These are phyloP conservation scores for Pelecanoides urinatrix DNA, from an alignment of 2,113 vertebrate genomes.

Conservation along the genomic window DNA sequence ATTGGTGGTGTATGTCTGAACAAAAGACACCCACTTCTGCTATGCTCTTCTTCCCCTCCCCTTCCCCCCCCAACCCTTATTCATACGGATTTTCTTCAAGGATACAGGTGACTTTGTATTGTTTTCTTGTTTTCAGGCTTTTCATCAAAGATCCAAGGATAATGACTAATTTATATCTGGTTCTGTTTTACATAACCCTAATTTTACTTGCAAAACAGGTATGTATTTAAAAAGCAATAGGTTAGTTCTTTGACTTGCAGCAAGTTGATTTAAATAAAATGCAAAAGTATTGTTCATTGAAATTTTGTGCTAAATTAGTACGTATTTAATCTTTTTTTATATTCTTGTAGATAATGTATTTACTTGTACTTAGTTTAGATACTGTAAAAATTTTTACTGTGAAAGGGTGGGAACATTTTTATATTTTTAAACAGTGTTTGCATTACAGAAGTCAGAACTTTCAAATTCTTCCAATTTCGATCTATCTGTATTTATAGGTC, in stretches of 20 bases:
- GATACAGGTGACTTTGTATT: background rate
- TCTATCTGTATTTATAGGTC: background rate
- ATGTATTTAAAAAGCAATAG: background rate
- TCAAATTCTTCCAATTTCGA: background rate
- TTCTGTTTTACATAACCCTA: conserved; percentile 88
- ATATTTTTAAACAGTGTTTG: background rate
- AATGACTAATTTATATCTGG: conserved; percentile 88
- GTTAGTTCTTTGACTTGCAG: background rate
- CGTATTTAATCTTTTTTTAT: background rate
- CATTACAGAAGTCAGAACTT: background rate
- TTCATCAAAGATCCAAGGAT: conserved; percentile 76
- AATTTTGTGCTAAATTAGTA: background rate
- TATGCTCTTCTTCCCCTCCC: background rate
- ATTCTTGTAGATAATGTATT: background rate
- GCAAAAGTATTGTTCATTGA: background rate
- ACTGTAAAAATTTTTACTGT: background rate
- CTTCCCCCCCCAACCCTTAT: background rate
- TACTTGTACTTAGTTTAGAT: background rate
- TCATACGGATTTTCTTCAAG: background rate
- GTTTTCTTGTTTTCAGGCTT: conserved; percentile 45
- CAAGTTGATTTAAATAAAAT: background rate
- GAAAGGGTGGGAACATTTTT: background rate
- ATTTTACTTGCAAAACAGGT: conserved; percentile 93
- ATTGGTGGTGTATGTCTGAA: background rate
- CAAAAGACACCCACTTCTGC: background rate